phyloP scores from a whole-genome alignment of 92 coral and sea anemone species.

The Umimayanthus chanpuru region DNA sequence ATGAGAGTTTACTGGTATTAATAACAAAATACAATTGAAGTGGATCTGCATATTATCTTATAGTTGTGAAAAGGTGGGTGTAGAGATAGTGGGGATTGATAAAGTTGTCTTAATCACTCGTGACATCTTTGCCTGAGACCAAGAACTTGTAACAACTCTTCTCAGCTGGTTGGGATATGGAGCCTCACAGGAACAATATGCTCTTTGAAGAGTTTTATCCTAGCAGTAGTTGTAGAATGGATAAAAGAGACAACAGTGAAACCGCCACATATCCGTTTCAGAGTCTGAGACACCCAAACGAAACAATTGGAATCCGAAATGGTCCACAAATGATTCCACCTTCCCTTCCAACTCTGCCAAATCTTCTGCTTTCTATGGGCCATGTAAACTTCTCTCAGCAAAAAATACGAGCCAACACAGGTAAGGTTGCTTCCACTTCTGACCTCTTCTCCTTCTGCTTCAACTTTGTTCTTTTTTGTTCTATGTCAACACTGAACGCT shows the following conservation, averaged over 20 bases:
- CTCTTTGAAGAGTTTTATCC: background rate
- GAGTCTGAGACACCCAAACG: slow-evolving; percentile 26
- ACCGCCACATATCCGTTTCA: background rate
- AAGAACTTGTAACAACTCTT: background rate
- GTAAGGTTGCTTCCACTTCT: background rate
- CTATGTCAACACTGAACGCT: background rate
- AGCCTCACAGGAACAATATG: slow-evolving; percentile 13
- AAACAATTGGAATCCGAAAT: background rate
- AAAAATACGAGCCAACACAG: slow-evolving; percentile 24
- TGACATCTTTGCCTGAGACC: background rate
- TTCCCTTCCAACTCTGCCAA: slow-evolving; percentile 9
- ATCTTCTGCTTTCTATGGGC: slow-evolving; percentile 29
- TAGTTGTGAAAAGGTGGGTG: slow-evolving; percentile 24
- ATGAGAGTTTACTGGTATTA: slow-evolving; percentile 26
- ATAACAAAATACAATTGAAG: slow-evolving; percentile 21
- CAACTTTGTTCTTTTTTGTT: background rate
- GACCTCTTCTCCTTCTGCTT: background rate
- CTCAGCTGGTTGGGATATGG: background rate
- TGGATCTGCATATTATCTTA: background rate
- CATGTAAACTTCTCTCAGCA: slow-evolving; percentile 25
- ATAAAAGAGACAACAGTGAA: background rate
- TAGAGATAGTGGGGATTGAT: background rate
- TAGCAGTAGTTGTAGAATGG: background rate
- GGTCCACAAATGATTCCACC: slow-evolving; percentile 22
- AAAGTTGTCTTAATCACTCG: background rate